Conservation (phyloP, 37 sponge, comb jelly and placozoan species). For the Geodia barretti region DNA sequence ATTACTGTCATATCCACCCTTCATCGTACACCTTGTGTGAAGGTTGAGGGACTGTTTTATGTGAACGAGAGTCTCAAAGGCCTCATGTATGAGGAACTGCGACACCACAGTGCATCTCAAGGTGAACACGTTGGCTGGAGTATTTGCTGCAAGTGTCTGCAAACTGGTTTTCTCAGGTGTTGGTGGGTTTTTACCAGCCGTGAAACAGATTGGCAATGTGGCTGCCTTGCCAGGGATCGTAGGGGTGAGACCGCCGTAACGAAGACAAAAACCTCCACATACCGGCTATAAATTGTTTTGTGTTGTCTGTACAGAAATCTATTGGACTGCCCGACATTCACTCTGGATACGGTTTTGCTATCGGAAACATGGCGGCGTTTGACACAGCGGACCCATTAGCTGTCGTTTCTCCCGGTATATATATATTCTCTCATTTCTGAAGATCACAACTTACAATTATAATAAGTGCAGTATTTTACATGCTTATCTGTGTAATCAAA, state of each 20-base stretch:
- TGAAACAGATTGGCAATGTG: conserved; percentile 98
- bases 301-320: conserved; percentile 63
- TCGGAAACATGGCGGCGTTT: conserved; percentile 99
- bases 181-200: conserved; percentile 97
- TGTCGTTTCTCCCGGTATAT: conserved; percentile 90
- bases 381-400: conserved; percentile 89
- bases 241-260: conserved; percentile 46
- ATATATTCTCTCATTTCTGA: too few species aligned
- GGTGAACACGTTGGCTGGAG: conserved; percentile 34
- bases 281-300: neutral
- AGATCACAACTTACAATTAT: too few species aligned
- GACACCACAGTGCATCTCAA: conserved; percentile 69
- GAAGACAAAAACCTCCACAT: neutral
- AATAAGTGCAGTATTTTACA: too few species aligned
- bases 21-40: neutral
- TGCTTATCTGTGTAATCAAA: too few species aligned
- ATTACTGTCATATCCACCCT: too few species aligned
- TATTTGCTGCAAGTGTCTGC: neutral
- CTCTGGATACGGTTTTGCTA: conserved; percentile 98
- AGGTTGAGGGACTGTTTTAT: conserved; percentile 98
- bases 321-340: conserved; percentile 97
- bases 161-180: conserved; percentile 56
- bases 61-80: conserved; percentile 83
- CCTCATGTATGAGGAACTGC: conserved; percentile 95
- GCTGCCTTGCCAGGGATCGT: conserved; percentile 98